Evolutionary conservation across 2,797 vertebrate genomes (phyloP).

Genomic region (Centropyge bicolor): DNA sequence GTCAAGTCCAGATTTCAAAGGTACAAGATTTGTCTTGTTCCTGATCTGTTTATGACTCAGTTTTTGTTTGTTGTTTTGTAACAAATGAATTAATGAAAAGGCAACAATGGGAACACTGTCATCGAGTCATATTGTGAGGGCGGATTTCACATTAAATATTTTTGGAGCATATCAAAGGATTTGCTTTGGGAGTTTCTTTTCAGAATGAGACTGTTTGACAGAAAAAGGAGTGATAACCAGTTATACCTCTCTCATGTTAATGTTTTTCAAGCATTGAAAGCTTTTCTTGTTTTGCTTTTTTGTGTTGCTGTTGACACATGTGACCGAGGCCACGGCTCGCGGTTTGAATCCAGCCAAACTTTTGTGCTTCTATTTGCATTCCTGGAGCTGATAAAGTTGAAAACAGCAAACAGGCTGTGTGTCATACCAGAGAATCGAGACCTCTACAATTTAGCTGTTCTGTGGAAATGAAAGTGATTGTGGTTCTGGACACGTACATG

Average conservation of each 20-base stretch:
- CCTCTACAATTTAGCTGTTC: neutral
- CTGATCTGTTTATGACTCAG: neutral
- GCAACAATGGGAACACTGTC: neutral
- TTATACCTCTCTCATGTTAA: neutral
- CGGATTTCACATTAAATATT: neutral
- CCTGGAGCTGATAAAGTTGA: conserved; percentile 26
- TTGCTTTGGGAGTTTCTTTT: conserved; percentile 1
- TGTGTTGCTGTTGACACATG: neutral
- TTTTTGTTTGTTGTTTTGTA: neutral
- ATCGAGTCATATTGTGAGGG: neutral
- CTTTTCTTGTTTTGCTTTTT: conserved; percentile 24
- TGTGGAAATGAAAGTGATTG: conserved; percentile 1
- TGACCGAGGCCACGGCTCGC: neutral
- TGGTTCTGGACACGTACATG: neutral
- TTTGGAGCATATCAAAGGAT: conserved; percentile 1
- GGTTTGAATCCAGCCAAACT: conserved; percentile 22
- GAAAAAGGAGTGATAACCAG: neutral
- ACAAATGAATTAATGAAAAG: neutral
- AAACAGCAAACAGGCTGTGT: conserved; percentile 24
- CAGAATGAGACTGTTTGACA: neutral
- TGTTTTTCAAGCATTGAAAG: conserved; percentile 7
- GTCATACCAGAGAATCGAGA: conserved; percentile 10
- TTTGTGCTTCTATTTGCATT: conserved; percentile 25
- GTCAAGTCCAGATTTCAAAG: neutral
- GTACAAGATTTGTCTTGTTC: neutral